phyloP scores from a whole-genome alignment of 2,888 invertebrate genomes.

The Paralinhomoeus sp. region DNA sequence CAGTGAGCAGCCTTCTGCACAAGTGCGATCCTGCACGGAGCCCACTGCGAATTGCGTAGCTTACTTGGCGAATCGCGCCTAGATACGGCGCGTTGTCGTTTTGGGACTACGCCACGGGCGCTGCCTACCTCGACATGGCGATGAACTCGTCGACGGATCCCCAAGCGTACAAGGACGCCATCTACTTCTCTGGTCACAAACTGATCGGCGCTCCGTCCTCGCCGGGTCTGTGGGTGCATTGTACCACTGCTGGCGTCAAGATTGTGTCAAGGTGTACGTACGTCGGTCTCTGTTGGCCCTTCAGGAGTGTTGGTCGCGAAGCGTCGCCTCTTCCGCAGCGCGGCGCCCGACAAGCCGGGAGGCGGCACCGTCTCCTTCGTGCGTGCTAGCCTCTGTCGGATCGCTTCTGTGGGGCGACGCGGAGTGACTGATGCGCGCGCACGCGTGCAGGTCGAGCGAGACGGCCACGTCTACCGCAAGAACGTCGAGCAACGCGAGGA shows the following conservation, averaged over 20 bases:
- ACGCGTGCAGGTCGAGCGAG: constrained; percentile 10
- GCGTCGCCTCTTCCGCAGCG: constrained; percentile 35
- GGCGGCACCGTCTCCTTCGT: constrained; percentile 39
- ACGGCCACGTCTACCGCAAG: constrained; percentile 33
- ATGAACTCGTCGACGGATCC: constrained; percentile 47
- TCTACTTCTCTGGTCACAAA: constrained; percentile 69
- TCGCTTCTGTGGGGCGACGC: constrained; percentile 2
- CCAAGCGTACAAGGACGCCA: constrained; percentile 44
- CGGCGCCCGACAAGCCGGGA: constrained; percentile 33
- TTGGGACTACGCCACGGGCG: constrained; percentile 69
- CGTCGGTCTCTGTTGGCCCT: constrained; percentile 8
- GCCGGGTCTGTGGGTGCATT: too few relatives aligned
- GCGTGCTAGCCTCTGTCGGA: constrained; percentile 9
- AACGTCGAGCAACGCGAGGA: constrained; percentile 24
- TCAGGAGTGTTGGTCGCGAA: constrained; percentile 43
- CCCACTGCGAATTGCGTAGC: too few relatives aligned
- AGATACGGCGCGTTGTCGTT: constrained; percentile 50
- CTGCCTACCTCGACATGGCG: constrained; percentile 50
- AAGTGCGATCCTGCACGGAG: too few relatives aligned
- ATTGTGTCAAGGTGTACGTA: too few relatives aligned
- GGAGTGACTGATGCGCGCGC: neutral
- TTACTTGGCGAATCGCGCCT: too few relatives aligned
- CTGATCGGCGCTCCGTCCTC: constrained; percentile 72
- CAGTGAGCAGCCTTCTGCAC: constrained; percentile 54
- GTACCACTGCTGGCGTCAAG: neutral